A percentile compares a stretch with the other conserved stretches of the same genome.
These are phyloP conservation scores for Hoplodrina blanda DNA, from an alignment of 2,888 invertebrate genomes.

Conservation along the genomic window DNA sequence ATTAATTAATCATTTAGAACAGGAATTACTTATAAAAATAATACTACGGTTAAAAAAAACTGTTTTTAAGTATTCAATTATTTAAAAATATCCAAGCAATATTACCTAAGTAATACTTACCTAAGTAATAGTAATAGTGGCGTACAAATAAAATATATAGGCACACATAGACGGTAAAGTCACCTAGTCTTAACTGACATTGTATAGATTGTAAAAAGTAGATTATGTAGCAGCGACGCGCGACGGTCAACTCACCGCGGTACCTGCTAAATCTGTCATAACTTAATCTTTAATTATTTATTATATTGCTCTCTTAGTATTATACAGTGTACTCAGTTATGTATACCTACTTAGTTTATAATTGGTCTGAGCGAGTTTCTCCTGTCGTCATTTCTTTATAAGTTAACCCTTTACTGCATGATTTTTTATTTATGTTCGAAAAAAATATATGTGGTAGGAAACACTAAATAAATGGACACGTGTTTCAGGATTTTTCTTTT, in stretches of 20 bases:
- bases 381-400: slow-evolving; percentile 7
- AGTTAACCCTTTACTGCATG: no score
- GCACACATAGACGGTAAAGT: neutral
- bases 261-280: neutral
- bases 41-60: no score
- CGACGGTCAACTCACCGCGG: neutral
- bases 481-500: no score
- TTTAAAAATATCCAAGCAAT: no score
- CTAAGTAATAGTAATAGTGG: no score
- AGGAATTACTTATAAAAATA: no score
- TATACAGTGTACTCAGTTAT: slow-evolving; percentile 28
- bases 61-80: neutral
- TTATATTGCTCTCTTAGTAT: slow-evolving; percentile 49
- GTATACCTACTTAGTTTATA: slow-evolving; percentile 30
- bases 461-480: no score
- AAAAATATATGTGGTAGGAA: no score
- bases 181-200: neutral
- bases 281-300: slow-evolving; percentile 2
- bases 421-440: no score
- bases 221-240: neutral
- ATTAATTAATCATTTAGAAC: no score
- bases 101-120: no score
- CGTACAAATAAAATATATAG: neutral
- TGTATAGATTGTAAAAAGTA: neutral
- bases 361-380: neutral